Evolutionary conservation across 30 jellyfish, hydroid and myxozoan genomes (phyloP), one percentile per base, ranked within the genome.

Genomic region (Pseudorhiza aurosa): DNA sequence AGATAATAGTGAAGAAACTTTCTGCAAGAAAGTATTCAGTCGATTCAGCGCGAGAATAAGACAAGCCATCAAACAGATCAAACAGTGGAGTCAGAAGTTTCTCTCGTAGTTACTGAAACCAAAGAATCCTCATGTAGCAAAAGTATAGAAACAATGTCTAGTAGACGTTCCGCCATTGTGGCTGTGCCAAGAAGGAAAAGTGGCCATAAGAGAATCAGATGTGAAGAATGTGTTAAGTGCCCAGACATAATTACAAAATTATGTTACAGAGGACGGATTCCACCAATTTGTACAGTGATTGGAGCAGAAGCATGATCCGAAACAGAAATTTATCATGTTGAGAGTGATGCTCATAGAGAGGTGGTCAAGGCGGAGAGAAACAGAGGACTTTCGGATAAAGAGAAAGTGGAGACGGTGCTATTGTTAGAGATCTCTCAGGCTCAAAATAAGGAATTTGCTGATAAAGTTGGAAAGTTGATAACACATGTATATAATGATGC

Each of bases 381-480:
- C 60, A 62, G 27, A 62, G 63, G 60, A 14, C 76, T 62, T 21
- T 28, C 76, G 21, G 60, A 21, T 62, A 28, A 21, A 62, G 60
- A 62, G 60, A 62, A 62, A 28, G 60, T 62, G 60, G 76, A 62
- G 60, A 14, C 62, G 60, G 76, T 62, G 60, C 76, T 62, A 14
- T 28, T 62, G 60, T 62, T 14, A 7, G 11, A 28, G 60, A 28
- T 62, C 76, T 14, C 76, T 28, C 19, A 62, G 60, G 60, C 76
- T 12, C 51, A 62, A 62, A 21, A 62, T 14, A 62, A 62, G 76
- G 63, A 28, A 14, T 62, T 62, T 28, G 76, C 76, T 28, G 76
- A 62, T 28, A 62, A 28, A 62, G 21, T 62, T 62, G 76, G 76
- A 62, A 62, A 28, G 76, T 62, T 19, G 51, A 55, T n/a, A 55